Conservation (phyloP, 2,113 vertebrate genomes). For the Cettia cetti region DNA sequence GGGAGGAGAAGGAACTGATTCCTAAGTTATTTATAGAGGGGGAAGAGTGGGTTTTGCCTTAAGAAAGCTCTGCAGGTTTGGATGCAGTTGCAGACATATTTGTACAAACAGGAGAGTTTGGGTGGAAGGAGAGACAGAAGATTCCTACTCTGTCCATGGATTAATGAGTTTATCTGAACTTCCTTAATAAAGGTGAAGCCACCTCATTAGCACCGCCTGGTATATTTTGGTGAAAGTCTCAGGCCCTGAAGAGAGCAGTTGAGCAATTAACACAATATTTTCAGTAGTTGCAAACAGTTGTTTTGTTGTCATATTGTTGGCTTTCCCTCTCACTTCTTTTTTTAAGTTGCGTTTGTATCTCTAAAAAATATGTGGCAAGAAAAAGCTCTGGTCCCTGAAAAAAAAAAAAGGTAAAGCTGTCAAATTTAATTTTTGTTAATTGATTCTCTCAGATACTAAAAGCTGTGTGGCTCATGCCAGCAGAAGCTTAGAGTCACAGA, state of each 20-base stretch:
- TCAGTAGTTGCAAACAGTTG: background rate
- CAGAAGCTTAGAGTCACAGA: background rate
- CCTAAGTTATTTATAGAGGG: background rate
- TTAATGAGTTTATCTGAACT: background rate
- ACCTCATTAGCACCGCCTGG: background rate
- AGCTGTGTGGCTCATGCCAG: background rate
- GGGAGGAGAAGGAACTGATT: background rate
- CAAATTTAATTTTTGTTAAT: background rate
- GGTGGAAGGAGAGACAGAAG: background rate
- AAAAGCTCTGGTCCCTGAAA: background rate
- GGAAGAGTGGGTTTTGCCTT: background rate
- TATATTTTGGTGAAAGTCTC: background rate
- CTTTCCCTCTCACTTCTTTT: background rate
- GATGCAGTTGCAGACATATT: background rate
- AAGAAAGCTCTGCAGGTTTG: background rate
- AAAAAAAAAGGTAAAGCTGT: background rate
- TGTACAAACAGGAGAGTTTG: background rate
- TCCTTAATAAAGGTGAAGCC: background rate
- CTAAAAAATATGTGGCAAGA: background rate
- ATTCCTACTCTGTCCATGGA: background rate
- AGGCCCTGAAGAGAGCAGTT: background rate
- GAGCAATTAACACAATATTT: background rate
- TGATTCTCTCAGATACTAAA: background rate
- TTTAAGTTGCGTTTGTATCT: background rate
- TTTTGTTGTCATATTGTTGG: background rate